Base-by-base conservation (phyloP, 2,888 invertebrate genomes). In the Omphaloscelis lunosa region DNA sequence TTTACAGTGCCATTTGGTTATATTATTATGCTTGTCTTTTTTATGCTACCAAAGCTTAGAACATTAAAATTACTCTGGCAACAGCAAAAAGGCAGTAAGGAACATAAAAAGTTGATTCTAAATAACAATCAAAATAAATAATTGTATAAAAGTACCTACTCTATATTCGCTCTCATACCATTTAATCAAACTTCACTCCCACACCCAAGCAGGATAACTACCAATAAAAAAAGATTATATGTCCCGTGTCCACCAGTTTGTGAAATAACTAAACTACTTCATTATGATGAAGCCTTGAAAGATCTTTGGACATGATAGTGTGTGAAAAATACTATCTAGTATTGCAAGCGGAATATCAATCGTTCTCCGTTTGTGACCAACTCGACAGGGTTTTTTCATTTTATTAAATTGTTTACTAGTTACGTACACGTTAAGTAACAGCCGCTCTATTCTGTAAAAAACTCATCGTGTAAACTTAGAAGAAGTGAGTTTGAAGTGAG, bases 131-230 rank as follows among this genome's bases (percentile, higher is more conserved):
- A n/a, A 23, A 66, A 62, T 34, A n/a, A 61, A 67, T 62, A 61
- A 62, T 62, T 62, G 29, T 5, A 48, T 56, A 12, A 41, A 59
- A 51, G 5, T 75, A 56, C 66, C 20, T 8, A 48, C 17, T 48
- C 17, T 45, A 79, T 23, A 61, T n/a, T 45, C n/a, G n/a, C 53
- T 76, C 45, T 53, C n/a, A 45, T 48, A 66, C 15, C 23, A 65
- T 53, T 76, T 78, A 34, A 77, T 67, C 48, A 62, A 58, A 82
- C 39, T 56, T 67, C 17, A 41, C n/a, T 27, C 56, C 34, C 56
- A 41, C 62, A 67, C 29, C n/a, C 9, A 5, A 58, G 15, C 11
- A 4, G 23, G 27, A 72, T 51, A 72, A 53, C 29, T 61, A 3
- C 12, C 41, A 6, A 53, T 41, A 59, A 51, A 11, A 78, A 48